A percentile compares a stretch with the other conserved stretches of the same genome.
Evolutionary conservation across 2,113 vertebrate genomes (phyloP).

Genomic region (Balaeniceps rex): DNA sequence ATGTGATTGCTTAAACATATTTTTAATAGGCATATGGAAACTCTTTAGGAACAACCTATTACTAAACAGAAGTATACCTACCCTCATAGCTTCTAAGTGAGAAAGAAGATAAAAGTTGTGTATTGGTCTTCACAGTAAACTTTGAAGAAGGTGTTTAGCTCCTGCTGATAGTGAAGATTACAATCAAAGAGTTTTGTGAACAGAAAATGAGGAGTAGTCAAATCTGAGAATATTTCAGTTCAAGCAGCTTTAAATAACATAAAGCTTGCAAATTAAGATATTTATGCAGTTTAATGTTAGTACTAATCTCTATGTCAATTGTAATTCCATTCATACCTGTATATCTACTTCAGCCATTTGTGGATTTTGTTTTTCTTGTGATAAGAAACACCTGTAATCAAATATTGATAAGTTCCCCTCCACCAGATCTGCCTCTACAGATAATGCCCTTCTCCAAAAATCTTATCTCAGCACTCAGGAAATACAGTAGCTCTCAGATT

Average conservation of each 20-base stretch:
- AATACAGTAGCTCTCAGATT: constrained; percentile 28
- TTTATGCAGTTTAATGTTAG: neutral
- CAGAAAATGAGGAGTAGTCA: neutral
- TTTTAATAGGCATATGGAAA: neutral
- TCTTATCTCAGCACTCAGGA: constrained; percentile 39
- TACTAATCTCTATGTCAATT: neutral
- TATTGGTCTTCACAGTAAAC: constrained; percentile 30
- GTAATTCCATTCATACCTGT: neutral
- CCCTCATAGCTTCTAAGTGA: neutral
- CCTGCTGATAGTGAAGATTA: constrained; percentile 11
- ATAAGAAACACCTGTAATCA: neutral
- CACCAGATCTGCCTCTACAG: neutral
- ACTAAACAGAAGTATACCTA: neutral
- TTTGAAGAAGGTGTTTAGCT: constrained; percentile 32
- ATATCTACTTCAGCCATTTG: neutral
- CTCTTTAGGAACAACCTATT: neutral
- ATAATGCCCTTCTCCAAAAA: constrained; percentile 38
- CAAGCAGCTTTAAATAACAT: constrained; percentile 32
- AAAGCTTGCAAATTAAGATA: constrained; percentile 3
- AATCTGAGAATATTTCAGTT: constrained; percentile 10
- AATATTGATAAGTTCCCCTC: neutral
- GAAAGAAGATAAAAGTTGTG: constrained; percentile 17
- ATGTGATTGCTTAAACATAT: neutral
- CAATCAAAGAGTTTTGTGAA: neutral
- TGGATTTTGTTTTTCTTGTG: neutral